Evolutionary conservation across 2,888 invertebrate genomes (phyloP).

Genomic region (Saturnia japonica): DNA sequence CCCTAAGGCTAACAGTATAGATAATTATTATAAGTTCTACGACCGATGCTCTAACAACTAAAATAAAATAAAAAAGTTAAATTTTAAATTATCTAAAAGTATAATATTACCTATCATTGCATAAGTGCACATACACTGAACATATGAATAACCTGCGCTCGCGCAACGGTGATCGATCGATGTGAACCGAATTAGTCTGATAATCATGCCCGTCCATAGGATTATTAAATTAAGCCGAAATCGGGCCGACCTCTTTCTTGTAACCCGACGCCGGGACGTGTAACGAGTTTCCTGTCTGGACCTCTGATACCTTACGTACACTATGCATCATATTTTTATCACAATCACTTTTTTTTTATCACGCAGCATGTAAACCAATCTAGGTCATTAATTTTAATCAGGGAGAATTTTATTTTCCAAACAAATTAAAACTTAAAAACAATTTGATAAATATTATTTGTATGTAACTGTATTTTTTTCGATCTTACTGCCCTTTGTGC

Average conservation of each 20-base stretch:
- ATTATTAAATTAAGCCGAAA: slow-evolving; percentile 69
- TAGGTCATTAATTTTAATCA: neutral
- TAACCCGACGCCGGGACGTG: slow-evolving; percentile 53
- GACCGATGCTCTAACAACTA: too few relatives aligned
- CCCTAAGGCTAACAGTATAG: too few relatives aligned
- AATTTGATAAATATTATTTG: too few relatives aligned
- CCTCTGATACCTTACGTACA: slow-evolving; percentile 17
- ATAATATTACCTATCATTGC: neutral
- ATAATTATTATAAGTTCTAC: too few relatives aligned
- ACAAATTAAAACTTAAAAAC: too few relatives aligned
- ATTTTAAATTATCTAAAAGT: too few relatives aligned
- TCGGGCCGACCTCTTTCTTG: slow-evolving; percentile 65
- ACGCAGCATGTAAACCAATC: neutral
- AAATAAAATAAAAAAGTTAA: too few relatives aligned
- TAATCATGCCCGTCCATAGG: slow-evolving; percentile 53
- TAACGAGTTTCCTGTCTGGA: slow-evolving; percentile 49
- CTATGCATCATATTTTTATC: slow-evolving; percentile 1
- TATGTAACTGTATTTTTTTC: too few relatives aligned
- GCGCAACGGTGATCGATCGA: slow-evolving; percentile 63
- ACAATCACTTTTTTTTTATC: neutral
- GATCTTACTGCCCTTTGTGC: too few relatives aligned
- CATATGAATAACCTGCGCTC: slow-evolving; percentile 53
- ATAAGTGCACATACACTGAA: slow-evolving; percentile 4
- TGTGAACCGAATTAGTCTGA: slow-evolving; percentile 57
- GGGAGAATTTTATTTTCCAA: neutral